Base-by-base conservation (phyloP, 2,797 vertebrate species). In the Acomys russatus region DNA sequence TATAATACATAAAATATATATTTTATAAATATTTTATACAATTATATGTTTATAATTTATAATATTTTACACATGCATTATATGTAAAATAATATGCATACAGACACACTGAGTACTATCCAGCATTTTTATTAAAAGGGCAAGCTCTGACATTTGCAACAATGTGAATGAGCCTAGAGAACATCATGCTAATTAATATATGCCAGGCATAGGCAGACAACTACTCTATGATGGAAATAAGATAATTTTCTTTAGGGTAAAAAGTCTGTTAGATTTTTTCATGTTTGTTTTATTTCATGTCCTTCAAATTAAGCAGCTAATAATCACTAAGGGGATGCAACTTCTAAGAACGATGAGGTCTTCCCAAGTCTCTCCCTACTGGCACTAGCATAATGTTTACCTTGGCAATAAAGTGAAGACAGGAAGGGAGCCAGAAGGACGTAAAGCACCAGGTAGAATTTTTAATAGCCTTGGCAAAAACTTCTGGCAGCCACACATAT, bases 401-500 rank as follows among this genome's bases (percentile, higher is more conserved):
- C 68, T 95, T 96, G 94, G 94, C 88, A 82, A 59, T 85, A 61
- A 96, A 83, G 61, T 18, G 59, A 74, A 38, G 94, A 90, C 79
- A 9, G 59, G 95, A 95, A 56, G 77, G 44, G 79, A 79, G 80
- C 89, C 96, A 97, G 96, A 79, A 95, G 89, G 73, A 87, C 61
- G 84, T 94, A 94, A 97, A 96, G 94, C 89, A 97, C 88, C 64
- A 83, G 91, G 83, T 91, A 96, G 94, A 56, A 9, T 94, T 92
- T 97, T 94, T 94, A 95, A 95, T 88, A 95, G 88, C 64, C 33
- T 38, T 95, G 95, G 91, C 91, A 97, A 84, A 97, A 51, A 66
- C 25, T 94, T 77, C 83, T 97, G 93, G 93, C 92, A 95, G 35
- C 64, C 87, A 74, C 63, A 23, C 64, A 82, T 74, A 61, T 66